Base-by-base conservation (phyloP, 2,797 vertebrate genomes). In the Natrix natrix region DNA sequence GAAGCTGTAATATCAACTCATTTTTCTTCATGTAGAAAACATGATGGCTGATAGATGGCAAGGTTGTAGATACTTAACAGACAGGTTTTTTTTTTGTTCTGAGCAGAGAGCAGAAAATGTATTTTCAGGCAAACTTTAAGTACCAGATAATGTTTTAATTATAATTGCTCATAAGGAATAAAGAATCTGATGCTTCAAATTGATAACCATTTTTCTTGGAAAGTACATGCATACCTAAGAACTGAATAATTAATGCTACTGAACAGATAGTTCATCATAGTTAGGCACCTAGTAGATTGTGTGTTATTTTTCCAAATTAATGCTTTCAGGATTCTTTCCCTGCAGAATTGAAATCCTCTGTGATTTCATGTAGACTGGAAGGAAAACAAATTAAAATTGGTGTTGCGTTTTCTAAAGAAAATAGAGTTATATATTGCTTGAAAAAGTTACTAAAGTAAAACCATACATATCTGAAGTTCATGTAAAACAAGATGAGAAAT, bases 171-270 rank as follows among this genome's bases (percentile, higher is more conserved):
- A 56, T 95, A 96, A 92, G 57, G n/a, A 74, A 74, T 92, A 93
- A 95, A 93, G 93, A 83, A 48, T 90, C 93, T 86, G 89, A 57
- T 66, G 16, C 95, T 92, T 97, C 94, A 96, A 92, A 89, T 74
- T 94, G 92, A 94, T 96, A 95, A 92, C 93, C 92, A 96, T 96
- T 95, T 95, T 92, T 95, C 91, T 93, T 90, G 92, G 95, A 95
- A 94, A 94, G 93, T 96, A 95, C 94, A 69, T 91, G 37, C 91
- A 94, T 96, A 92, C 90, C 94, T 96, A 94, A 93, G 94, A 94
- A 94, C 91, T 90, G 93, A 96, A 92, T 95, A 97, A 96, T 96
- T 97, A 96, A 96, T 96, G 95, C 60, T 54, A 87, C 4, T 55
- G n/a, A 63, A 74, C 28, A 87, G 88, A 89, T 94, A 94, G 96